Conservation (phyloP, 2,888 invertebrate species). For the Melanophora roralis region DNA sequence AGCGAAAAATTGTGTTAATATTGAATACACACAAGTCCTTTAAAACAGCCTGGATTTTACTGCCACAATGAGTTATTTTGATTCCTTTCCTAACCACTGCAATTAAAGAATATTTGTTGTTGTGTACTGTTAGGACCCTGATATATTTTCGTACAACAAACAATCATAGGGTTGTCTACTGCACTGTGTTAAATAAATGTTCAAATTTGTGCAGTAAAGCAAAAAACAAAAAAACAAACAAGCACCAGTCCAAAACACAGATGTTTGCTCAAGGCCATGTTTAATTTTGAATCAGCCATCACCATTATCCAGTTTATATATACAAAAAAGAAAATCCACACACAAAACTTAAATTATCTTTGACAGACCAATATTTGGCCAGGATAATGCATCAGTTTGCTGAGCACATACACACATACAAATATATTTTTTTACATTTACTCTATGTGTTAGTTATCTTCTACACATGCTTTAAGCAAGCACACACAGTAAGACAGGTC, state of each 20-base stretch:
- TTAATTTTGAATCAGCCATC: slow-evolving; percentile 47
- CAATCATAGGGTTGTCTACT: slow-evolving; percentile 28
- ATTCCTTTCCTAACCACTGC: background rate
- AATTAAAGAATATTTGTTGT: background rate
- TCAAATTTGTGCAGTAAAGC: background rate
- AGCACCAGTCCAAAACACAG: slow-evolving; percentile 1
- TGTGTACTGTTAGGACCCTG: background rate
- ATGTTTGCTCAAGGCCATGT: slow-evolving; percentile 58
- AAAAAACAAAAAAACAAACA: background rate
- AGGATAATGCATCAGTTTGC: slow-evolving; percentile 54
- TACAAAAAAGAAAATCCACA: slow-evolving; percentile 11
- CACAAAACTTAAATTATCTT: slow-evolving; percentile 36
- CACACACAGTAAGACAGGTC: background rate
- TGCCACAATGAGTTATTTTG: background rate
- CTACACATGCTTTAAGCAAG: background rate
- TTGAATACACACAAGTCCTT: background rate
- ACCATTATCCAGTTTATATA: slow-evolving; percentile 10
- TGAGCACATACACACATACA: background rate
- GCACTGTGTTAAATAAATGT: slow-evolving; percentile 25
- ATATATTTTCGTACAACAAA: slow-evolving; percentile 17
- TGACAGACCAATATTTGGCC: slow-evolving; percentile 59
- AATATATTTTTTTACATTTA: background rate
- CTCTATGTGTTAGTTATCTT: background rate
- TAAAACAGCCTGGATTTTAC: background rate
- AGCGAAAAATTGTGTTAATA: background rate